phyloP scores from a whole-genome alignment of 2,888 invertebrate species.

The Crematogaster levior region DNA sequence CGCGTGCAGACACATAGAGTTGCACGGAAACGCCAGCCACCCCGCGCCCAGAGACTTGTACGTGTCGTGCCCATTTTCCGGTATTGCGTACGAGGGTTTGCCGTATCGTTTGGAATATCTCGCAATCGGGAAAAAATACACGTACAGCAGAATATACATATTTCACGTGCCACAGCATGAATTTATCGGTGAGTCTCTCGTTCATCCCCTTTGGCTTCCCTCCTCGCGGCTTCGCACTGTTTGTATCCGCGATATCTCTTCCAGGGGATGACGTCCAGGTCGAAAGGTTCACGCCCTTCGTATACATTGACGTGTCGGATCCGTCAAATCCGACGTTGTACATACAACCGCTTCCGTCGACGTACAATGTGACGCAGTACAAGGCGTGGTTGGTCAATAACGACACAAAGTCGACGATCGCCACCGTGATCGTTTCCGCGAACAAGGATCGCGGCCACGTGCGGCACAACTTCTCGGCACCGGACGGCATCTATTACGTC shows the following conservation, averaged over 20 bases:
- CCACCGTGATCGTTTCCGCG: constrained; percentile 60
- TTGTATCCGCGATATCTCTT: not conserved
- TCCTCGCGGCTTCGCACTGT: not conserved
- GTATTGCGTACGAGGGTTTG: constrained; percentile 74
- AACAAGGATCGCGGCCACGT: constrained; percentile 66
- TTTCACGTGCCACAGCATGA: constrained; percentile 80
- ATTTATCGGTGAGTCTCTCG: constrained; percentile 75
- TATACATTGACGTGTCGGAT: constrained; percentile 82
- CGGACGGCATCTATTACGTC: constrained; percentile 80
- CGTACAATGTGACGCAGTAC: constrained; percentile 80
- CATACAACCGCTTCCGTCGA: constrained; percentile 80
- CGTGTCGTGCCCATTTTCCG: constrained; percentile 79
- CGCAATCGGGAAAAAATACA: constrained; percentile 70
- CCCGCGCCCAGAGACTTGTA: constrained; percentile 69
- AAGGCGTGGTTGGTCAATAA: constrained; percentile 81
- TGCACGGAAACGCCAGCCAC: constrained; percentile 67
- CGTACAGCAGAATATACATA: constrained; percentile 80
- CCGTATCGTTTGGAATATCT: constrained; percentile 79
- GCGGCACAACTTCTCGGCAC: constrained; percentile 75
- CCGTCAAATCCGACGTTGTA: constrained; percentile 75
- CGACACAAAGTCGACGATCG: constrained; percentile 71
- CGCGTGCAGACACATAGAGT: constrained; percentile 75
- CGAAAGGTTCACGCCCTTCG: constrained; percentile 78
- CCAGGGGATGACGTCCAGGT: constrained; percentile 68
- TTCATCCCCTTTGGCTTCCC: not conserved